Conservation (phyloP, 2,113 vertebrate genomes). For the Psittacara wagleri region DNA sequence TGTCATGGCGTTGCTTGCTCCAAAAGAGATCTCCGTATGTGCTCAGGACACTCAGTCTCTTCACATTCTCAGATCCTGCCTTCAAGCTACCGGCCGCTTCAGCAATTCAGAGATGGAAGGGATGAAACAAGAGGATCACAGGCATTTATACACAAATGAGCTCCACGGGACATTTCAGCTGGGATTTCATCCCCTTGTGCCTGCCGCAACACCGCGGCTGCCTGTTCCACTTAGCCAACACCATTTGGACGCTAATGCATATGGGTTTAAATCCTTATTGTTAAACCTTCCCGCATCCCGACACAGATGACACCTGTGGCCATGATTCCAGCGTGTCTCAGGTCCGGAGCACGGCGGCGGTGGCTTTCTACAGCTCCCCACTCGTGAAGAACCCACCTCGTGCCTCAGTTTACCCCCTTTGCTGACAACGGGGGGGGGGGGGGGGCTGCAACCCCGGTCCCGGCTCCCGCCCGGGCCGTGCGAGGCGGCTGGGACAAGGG, state of each 20-base stretch:
- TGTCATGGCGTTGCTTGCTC: not conserved
- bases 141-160: not conserved
- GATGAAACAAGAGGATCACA: not conserved
- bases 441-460: too few relatives aligned
- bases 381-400: not conserved
- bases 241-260: not conserved
- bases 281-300: fast-evolving
- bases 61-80: not conserved
- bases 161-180: not conserved
- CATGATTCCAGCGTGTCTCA: fast-evolving
- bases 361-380: fast-evolving
- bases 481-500: not conserved
- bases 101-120: not conserved
- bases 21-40: not conserved
- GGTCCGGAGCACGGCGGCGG: fast-evolving
- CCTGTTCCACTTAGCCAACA: not conserved
- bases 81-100: not conserved
- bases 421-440: not conserved
- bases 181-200: not conserved
- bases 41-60: not conserved
- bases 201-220: not conserved
- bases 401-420: not conserved
- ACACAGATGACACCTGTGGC: not conserved
- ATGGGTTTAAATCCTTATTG: fast-evolving
- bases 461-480: too few relatives aligned